phyloP scores from a whole-genome alignment of 2,888 invertebrate species.

The Mythimna vitellina region DNA sequence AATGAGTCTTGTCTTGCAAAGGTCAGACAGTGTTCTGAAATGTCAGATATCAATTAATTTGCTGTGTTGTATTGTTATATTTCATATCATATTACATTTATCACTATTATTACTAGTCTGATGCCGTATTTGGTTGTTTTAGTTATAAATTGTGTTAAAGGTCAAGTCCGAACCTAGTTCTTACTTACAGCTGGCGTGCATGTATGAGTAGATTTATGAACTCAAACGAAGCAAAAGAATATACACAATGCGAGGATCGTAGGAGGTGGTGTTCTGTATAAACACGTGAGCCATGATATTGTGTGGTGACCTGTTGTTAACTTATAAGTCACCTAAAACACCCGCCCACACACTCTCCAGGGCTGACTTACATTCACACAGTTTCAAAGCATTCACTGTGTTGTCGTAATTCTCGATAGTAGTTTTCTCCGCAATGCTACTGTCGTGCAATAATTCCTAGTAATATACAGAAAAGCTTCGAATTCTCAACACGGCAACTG shows the following conservation, averaged over 20 bases:
- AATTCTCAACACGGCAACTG: neutral
- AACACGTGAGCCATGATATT: neutral
- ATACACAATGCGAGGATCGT: neutral
- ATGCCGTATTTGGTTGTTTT: neutral
- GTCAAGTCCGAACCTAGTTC: neutral
- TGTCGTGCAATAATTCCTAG: neutral
- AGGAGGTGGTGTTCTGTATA: neutral
- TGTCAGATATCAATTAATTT: constrained; percentile 13
- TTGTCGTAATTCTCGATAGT: neutral
- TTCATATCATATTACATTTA: neutral
- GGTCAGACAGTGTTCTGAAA: constrained; percentile 9
- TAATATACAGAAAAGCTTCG: neutral
- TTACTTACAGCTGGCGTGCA: neutral
- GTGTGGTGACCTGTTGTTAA: neutral
- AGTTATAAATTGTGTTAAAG: neutral
- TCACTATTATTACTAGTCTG: neutral
- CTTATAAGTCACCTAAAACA: constrained; percentile 9
- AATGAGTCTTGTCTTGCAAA: constrained; percentile 2
- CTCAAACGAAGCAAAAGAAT: neutral
- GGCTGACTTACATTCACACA: neutral
- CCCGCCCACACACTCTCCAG: neutral
- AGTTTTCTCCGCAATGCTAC: neutral
- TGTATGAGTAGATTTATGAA: neutral
- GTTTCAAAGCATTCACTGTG: neutral
- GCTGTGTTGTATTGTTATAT: neutral